Evolutionary conservation across 1,140 invertebrate genomes (phyloP).

Genomic region (Portunus trituberculatus): DNA sequence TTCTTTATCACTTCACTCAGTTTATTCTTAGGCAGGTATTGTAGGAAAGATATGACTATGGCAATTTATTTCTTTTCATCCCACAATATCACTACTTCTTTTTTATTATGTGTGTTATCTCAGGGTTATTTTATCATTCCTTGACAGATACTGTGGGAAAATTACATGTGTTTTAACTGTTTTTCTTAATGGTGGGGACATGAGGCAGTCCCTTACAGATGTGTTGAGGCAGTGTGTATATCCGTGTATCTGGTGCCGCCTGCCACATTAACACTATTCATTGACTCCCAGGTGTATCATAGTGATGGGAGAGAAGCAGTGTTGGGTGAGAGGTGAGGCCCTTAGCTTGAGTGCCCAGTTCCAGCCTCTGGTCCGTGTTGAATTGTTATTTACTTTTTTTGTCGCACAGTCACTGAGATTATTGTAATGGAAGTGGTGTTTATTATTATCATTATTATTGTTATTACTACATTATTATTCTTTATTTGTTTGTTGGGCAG

Average conservation of each 20-base stretch:
- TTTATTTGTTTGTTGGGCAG: conserved; percentile 61
- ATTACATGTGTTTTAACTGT: background rate
- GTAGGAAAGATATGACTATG: too few species aligned
- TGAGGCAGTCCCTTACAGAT: background rate
- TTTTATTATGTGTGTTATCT: background rate
- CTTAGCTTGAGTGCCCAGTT: conserved; percentile 62
- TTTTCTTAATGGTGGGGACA: background rate
- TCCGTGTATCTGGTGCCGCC: background rate
- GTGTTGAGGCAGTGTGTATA: background rate
- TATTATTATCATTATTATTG: background rate
- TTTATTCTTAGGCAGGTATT: too few species aligned
- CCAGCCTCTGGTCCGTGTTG: conserved; percentile 65
- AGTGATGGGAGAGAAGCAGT: conserved; percentile 65
- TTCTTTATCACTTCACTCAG: too few species aligned
- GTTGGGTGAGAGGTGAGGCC: conserved; percentile 68
- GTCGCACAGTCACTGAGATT: conserved; percentile 70
- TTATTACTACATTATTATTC: too few species aligned
- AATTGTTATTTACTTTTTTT: conserved; percentile 54
- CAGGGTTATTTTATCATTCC: background rate
- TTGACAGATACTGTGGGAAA: too few species aligned
- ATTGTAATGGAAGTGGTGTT: conserved; percentile 70
- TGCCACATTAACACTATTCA: conserved; percentile 58
- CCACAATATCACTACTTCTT: background rate
- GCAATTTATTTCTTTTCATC: too few species aligned
- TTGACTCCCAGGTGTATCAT: conserved; percentile 68